Conservation (phyloP, 2,888 invertebrate species). For the Drosophila cognata region DNA sequence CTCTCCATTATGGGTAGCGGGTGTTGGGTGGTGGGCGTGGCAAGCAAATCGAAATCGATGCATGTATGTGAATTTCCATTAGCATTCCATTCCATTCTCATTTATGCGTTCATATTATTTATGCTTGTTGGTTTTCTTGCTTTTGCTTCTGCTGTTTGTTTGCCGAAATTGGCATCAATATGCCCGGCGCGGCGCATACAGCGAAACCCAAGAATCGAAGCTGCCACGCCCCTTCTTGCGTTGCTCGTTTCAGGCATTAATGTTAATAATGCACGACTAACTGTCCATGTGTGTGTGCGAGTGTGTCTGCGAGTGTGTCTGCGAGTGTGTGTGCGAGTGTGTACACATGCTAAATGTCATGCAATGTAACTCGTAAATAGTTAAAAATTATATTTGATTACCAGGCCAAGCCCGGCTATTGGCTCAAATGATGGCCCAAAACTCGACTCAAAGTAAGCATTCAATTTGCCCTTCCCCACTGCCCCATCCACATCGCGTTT, state of each 20-base stretch:
- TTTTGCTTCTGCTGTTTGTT: conserved; percentile 32
- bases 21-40: conserved; percentile 19
- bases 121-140: conserved; percentile 48
- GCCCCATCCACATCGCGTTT: not conserved
- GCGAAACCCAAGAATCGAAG: conserved; percentile 21
- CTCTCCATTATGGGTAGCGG: conserved; percentile 59
- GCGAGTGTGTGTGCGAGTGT: not conserved
- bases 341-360: conserved; percentile 48
- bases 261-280: conserved; percentile 68
- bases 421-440: conserved; percentile 29
- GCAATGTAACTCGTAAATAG: conserved; percentile 76
- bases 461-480: not conserved
- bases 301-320: not conserved
- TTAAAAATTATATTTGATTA: conserved; percentile 81
- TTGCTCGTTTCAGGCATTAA: conserved; percentile 69
- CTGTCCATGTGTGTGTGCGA: not conserved
- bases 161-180: conserved; percentile 61
- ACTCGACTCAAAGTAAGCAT: not conserved
- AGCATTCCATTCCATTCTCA: conserved; percentile 52
- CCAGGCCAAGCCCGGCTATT: conserved; percentile 39
- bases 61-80: conserved; percentile 51
- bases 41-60: conserved; percentile 30
- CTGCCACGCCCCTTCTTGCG: conserved; percentile 38
- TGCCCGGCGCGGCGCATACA: conserved; percentile 39
- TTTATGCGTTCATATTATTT: conserved; percentile 68